phyloP scores from a whole-genome alignment of 2,797 vertebrate species.

The Sebastiscus albofasciatus region DNA sequence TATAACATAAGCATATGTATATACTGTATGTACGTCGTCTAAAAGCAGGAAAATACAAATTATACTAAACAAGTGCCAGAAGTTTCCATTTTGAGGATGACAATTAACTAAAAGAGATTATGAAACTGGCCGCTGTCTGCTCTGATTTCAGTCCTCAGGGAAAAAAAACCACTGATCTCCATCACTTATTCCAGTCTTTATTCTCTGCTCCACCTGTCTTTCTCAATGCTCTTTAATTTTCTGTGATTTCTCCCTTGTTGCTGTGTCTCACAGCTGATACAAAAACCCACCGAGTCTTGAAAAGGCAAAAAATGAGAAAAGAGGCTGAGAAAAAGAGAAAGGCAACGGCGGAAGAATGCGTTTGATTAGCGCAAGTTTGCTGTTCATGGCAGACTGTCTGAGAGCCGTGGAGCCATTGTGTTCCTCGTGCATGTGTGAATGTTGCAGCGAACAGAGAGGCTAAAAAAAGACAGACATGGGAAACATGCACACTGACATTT shows the following conservation, averaged over 20 bases:
- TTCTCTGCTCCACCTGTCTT: slow-evolving; percentile 68
- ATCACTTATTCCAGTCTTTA: slow-evolving; percentile 27
- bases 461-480: slow-evolving; percentile 62
- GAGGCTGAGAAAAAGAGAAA: slow-evolving; percentile 58
- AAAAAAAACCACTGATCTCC: slow-evolving; percentile 15
- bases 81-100: slow-evolving; percentile 26
- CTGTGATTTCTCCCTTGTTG: slow-evolving; percentile 84
- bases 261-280: slow-evolving; percentile 73
- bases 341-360: slow-evolving; percentile 80
- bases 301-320: slow-evolving; percentile 72
- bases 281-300: slow-evolving; percentile 65
- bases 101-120: slow-evolving; percentile 4
- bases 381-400: slow-evolving; percentile 67
- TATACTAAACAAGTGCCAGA: background rate
- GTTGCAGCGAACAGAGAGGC: slow-evolving; percentile 65
- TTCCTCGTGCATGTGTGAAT: slow-evolving; percentile 74
- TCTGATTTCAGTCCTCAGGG: slow-evolving; percentile 22
- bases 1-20: background rate
- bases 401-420: slow-evolving; percentile 80
- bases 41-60: background rate
- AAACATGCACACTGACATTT: slow-evolving; percentile 97
- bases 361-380: slow-evolving; percentile 85
- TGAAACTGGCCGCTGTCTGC: background rate
- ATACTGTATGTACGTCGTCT: rapidly evolving
- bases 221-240: slow-evolving; percentile 84